Conservation (phyloP, 1,140 invertebrate species). For the Anagrus nilaparvatae region DNA sequence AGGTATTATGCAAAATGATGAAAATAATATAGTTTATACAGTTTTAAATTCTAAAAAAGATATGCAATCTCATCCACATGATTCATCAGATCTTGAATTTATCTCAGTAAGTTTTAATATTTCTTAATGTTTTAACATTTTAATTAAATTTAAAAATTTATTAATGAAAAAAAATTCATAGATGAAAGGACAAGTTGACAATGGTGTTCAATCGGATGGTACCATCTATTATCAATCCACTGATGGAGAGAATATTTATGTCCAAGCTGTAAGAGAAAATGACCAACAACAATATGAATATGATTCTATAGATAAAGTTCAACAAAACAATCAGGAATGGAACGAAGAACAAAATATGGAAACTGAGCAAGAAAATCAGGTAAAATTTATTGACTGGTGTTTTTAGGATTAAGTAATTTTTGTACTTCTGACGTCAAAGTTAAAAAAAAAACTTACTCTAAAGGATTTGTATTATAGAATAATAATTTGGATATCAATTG, state of each 20-base stretch:
- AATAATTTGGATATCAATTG: too few species aligned
- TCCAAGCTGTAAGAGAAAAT: constrained; percentile 26
- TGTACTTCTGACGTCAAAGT: too few species aligned
- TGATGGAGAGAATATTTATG: constrained; percentile 34
- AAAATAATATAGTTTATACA: constrained; percentile 39
- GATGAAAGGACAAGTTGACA: constrained; percentile 33
- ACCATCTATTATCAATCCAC: constrained; percentile 39
- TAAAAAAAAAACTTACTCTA: too few species aligned
- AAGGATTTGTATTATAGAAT: too few species aligned
- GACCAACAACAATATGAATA: constrained; percentile 34
- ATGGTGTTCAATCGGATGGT: constrained; percentile 30
- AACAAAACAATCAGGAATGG: constrained; percentile 31
- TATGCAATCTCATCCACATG: constrained; percentile 20
- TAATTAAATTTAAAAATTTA: background rate
- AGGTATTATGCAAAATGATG: constrained; percentile 34
- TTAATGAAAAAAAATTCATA: constrained; percentile 14
- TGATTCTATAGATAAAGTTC: constrained; percentile 15
- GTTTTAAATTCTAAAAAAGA: constrained; percentile 38
- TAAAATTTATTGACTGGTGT: too few species aligned
- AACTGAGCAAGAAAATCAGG: constrained; percentile 27
- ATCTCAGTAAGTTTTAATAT: constrained; percentile 27
- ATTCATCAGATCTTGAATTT: constrained; percentile 19
- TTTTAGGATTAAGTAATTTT: too few species aligned
- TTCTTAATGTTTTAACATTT: constrained; percentile 2
- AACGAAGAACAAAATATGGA: constrained; percentile 21